These are phyloP conservation scores for Enteromius fasciolatus DNA, from an alignment of 2,797 vertebrate genomes.

Conservation along the genomic window DNA sequence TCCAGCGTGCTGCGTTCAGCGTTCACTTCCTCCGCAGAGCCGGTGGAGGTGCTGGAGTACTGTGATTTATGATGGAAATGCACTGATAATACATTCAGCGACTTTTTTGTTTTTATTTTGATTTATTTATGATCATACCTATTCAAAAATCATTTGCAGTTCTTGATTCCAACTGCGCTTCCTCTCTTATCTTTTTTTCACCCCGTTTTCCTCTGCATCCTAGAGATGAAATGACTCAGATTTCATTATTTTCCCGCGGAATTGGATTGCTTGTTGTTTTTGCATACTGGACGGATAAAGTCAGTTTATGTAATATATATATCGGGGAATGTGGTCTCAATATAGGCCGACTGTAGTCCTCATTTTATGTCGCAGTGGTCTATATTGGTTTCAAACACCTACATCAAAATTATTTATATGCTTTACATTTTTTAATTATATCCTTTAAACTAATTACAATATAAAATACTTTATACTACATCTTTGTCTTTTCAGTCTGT, in stretches of 20 bases:
- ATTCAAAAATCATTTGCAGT: neutral
- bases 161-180: neutral
- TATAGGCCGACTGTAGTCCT: neutral
- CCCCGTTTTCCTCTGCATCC: too few relatives aligned
- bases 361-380: neutral
- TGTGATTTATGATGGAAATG: neutral
- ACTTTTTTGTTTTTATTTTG: neutral
- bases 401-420: neutral
- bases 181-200: neutral
- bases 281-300: neutral
- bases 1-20: neutral
- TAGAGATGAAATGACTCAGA: neutral
- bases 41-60: constrained; percentile 23
- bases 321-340: neutral
- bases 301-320: neutral
- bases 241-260: neutral
- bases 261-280: neutral
- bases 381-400: neutral
- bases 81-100: neutral
- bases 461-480: neutral
- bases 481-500: neutral
- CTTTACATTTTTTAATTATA: neutral
- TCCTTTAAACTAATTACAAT: neutral
- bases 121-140: constrained; percentile 17
- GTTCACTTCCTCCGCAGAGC: constrained; percentile 29